These are phyloP conservation scores for Malurus elegans DNA, from an alignment of 2,113 vertebrate species.

Conservation along the genomic window DNA sequence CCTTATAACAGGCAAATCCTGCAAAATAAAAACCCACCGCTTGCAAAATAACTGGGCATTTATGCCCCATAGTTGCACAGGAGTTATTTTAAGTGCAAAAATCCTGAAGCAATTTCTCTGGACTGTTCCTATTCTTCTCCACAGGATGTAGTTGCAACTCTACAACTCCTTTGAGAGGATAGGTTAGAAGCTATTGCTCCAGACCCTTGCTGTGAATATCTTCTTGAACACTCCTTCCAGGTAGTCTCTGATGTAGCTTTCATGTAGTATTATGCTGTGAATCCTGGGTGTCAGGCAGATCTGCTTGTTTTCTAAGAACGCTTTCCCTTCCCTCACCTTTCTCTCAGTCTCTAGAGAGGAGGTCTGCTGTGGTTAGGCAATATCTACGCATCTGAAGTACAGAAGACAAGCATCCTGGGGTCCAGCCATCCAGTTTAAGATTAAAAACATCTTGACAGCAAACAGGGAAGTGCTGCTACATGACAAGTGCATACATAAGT, in stretches of 20 bases:
- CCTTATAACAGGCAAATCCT: neutral
- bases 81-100: neutral
- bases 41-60: neutral
- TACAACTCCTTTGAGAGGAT: neutral
- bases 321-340: neutral
- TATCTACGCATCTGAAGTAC: neutral
- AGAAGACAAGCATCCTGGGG: neutral
- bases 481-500: neutral
- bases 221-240: neutral
- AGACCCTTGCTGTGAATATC: neutral
- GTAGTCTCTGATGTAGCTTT: neutral
- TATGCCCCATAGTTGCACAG: neutral
- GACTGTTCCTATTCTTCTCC: neutral
- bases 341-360: neutral
- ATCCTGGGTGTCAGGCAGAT: neutral
- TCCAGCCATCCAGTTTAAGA: neutral
- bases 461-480: neutral
- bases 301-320: neutral
- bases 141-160: neutral
- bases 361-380: neutral
- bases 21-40: neutral
- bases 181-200: neutral
- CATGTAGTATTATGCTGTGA: neutral
- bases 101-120: neutral
- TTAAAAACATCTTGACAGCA: neutral